Evolutionary conservation across 2,888 invertebrate genomes (phyloP).

Genomic region (Eugnorisma glareosa): DNA sequence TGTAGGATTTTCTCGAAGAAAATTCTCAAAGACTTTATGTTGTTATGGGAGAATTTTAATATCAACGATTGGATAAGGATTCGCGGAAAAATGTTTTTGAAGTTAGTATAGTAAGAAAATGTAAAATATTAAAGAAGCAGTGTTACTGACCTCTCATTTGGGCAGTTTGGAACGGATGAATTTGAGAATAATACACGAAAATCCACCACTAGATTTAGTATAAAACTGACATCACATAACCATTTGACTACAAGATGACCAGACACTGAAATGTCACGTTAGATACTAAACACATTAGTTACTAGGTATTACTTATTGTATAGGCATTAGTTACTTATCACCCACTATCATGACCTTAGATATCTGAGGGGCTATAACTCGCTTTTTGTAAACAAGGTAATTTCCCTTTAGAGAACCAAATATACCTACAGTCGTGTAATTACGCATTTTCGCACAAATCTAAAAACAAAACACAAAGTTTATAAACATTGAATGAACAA

Average conservation of each 20-base stretch:
- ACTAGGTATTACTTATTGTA: neutral
- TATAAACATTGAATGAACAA: neutral
- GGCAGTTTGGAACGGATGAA: neutral
- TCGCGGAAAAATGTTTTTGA: neutral
- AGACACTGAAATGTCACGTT: neutral
- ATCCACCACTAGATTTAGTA: neutral
- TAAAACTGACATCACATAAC: neutral
- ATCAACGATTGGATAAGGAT: slow-evolving; percentile 6
- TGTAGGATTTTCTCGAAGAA: neutral
- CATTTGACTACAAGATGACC: neutral
- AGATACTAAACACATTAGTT: neutral
- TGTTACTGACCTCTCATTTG: neutral
- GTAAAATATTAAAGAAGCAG: neutral
- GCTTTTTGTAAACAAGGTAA: neutral
- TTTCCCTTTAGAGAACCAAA: neutral
- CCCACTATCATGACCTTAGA: neutral
- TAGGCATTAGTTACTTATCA: neutral
- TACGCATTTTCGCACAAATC: neutral
- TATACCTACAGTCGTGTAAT: neutral
- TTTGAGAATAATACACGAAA: neutral
- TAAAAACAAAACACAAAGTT: neutral
- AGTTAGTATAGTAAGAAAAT: neutral
- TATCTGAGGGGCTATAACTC: neutral
- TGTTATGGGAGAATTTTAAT: slow-evolving; percentile 1
- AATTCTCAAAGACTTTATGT: neutral